Conservation (phyloP, 2,888 invertebrate species). For the Halocaridina rubra region DNA sequence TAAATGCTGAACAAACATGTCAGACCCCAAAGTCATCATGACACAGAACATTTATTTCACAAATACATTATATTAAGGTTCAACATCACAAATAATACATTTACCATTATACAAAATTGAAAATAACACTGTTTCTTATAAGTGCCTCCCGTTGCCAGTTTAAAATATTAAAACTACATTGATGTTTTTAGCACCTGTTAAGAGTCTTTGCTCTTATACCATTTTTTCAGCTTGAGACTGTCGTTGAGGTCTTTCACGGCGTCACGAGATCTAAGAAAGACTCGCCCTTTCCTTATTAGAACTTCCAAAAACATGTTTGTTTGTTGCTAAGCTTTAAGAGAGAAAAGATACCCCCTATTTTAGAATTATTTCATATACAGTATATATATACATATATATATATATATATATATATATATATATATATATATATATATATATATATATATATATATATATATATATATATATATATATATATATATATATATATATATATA, state of each 20-base stretch:
- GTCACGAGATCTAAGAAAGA: too few relatives aligned
- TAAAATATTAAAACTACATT: too few relatives aligned
- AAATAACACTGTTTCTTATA: too few relatives aligned
- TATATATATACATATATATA: background rate
- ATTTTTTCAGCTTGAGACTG: background rate
- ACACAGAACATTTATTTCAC: too few relatives aligned
- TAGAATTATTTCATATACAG: background rate
- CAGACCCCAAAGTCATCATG: too few relatives aligned
- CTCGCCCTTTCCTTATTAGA: background rate
- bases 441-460: background rate
- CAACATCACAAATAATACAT: too few relatives aligned
- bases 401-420: background rate
- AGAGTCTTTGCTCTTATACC: background rate
- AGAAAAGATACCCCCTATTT: background rate
- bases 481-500: background rate
- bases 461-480: conserved; percentile 10
- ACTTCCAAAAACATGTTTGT: too few relatives aligned
- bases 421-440: background rate
- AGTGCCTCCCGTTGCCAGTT: too few relatives aligned
- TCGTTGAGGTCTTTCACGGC: background rate
- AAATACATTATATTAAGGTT: too few relatives aligned
- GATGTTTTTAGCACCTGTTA: too few relatives aligned
- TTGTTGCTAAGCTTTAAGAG: background rate
- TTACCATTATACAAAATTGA: too few relatives aligned
- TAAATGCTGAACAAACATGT: too few relatives aligned